A percentile compares a stretch with the other conserved stretches of the same genome.
Evolutionary conservation across 2,888 invertebrate species (phyloP).

Genomic region (Lycia hirtaria): DNA sequence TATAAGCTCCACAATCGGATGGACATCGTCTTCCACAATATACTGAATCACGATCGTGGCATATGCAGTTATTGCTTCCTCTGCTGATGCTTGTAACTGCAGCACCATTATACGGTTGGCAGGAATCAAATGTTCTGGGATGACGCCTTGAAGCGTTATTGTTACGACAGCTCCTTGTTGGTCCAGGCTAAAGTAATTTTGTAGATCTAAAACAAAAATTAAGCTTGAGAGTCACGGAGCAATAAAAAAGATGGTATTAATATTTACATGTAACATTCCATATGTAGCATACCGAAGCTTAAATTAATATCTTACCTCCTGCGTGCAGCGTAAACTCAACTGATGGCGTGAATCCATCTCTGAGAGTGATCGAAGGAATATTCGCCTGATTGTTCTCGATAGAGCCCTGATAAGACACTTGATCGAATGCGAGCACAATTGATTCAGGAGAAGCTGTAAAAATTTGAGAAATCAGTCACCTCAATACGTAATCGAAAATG

Average conservation of each 20-base stretch:
- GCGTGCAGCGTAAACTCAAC: constrained; percentile 47
- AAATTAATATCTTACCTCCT: constrained; percentile 43
- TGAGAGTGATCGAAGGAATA: constrained; percentile 45
- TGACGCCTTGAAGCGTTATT: constrained; percentile 16
- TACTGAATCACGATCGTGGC: constrained; percentile 47
- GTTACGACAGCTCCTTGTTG: constrained; percentile 14
- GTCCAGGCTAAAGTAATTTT: constrained; percentile 7
- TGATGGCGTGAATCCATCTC: constrained; percentile 44
- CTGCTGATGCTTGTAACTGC: constrained; percentile 45
- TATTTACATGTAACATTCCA: background rate
- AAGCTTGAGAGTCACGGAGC: too few relatives aligned
- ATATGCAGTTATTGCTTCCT: constrained; percentile 39
- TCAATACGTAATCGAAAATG: background rate
- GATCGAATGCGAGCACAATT: constrained; percentile 44
- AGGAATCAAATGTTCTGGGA: constrained; percentile 47
- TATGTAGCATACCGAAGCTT: background rate
- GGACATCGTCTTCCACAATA: constrained; percentile 17
- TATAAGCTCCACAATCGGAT: constrained; percentile 14
- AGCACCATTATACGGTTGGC: constrained; percentile 44
- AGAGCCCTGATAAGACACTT: constrained; percentile 44
- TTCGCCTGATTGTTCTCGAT: constrained; percentile 37
- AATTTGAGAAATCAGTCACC: constrained; percentile 9
- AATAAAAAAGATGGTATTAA: background rate
- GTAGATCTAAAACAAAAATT: too few relatives aligned
- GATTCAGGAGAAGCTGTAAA: constrained; percentile 24